Evolutionary conservation across 1,140 invertebrate genomes (phyloP).

Genomic region (Anastrepha obliqua): DNA sequence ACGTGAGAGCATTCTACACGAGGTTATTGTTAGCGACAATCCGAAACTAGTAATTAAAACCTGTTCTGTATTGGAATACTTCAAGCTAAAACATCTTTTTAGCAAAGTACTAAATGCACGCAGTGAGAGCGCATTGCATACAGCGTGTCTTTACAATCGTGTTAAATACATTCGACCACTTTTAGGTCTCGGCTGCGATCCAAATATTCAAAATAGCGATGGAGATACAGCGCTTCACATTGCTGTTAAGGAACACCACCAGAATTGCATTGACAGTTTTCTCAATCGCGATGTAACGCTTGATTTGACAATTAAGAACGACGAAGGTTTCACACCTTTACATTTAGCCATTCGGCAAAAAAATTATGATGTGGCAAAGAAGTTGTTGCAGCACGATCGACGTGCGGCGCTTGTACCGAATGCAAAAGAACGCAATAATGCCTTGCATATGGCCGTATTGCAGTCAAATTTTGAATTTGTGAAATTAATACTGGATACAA

Average conservation of each 20-base stretch:
- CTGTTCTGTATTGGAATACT: constrained; percentile 65
- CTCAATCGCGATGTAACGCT: constrained; percentile 60
- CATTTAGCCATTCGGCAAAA: constrained; percentile 76
- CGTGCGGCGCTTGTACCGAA: constrained; percentile 76
- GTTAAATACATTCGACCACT: constrained; percentile 69
- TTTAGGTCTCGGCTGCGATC: constrained; percentile 75
- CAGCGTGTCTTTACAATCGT: constrained; percentile 75
- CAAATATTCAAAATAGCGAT: constrained; percentile 75
- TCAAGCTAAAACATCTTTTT: constrained; percentile 65
- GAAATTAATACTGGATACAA: constrained; percentile 73
- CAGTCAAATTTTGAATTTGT: constrained; percentile 74
- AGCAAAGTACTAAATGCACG: constrained; percentile 64
- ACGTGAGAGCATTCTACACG: constrained; percentile 67
- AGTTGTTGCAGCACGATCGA: constrained; percentile 74
- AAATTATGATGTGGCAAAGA: constrained; percentile 74
- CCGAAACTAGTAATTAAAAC: constrained; percentile 63
- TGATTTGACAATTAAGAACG: constrained; percentile 71
- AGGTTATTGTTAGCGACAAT: constrained; percentile 67
- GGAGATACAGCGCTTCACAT: constrained; percentile 76
- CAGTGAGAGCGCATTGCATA: constrained; percentile 75
- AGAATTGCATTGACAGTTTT: constrained; percentile 66
- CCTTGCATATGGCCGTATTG: constrained; percentile 77
- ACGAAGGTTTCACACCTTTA: constrained; percentile 76
- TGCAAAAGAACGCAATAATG: constrained; percentile 77
- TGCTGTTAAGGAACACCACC: constrained; percentile 74